phyloP scores from a whole-genome alignment of 1,140 invertebrate genomes.

The Drosophila melanica region DNA sequence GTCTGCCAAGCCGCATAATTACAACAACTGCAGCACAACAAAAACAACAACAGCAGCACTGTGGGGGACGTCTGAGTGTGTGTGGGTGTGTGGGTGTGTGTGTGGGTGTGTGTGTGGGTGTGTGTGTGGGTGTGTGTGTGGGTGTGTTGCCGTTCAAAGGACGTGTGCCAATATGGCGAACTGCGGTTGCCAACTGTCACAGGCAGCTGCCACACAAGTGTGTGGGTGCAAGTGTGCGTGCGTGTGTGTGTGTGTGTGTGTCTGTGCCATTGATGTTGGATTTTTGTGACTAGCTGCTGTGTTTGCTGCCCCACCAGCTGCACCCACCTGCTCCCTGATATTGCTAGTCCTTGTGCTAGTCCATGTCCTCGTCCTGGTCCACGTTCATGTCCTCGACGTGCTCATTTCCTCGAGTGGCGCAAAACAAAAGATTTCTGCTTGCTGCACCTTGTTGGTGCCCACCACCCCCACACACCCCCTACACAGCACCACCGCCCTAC shows the following conservation, averaged over 20 bases:
- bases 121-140: neutral
- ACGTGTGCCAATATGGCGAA: conserved; percentile 79
- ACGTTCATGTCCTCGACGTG: conserved; percentile 34
- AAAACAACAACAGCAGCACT: neutral
- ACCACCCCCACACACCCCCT: neutral
- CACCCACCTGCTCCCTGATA: too few species aligned
- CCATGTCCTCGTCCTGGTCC: conserved; percentile 16
- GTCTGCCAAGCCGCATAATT: conserved; percentile 69
- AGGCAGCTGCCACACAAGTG: conserved; percentile 26
- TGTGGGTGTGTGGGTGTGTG: conserved; percentile 1
- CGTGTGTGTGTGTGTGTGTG: conserved; percentile 37
- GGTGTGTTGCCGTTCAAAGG: conserved; percentile 50
- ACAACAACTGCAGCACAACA: conserved; percentile 50
- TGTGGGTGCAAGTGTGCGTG: too few species aligned
- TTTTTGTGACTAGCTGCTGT: conserved; percentile 27
- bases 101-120: neutral
- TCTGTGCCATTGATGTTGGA: conserved; percentile 55
- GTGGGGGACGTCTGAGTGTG: too few species aligned
- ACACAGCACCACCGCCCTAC: too few species aligned
- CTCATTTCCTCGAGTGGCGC: conserved; percentile 77
- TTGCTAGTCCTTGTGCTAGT: conserved; percentile 1
- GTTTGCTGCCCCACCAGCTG: neutral
- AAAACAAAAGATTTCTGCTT: conserved; percentile 74
- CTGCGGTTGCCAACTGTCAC: conserved; percentile 60
- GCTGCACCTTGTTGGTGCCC: conserved; percentile 46